Evolutionary conservation across 2,797 vertebrate genomes (phyloP), one percentile per base, ranked within the genome.

Genomic region (Acrossocheilus fasciatus): DNA sequence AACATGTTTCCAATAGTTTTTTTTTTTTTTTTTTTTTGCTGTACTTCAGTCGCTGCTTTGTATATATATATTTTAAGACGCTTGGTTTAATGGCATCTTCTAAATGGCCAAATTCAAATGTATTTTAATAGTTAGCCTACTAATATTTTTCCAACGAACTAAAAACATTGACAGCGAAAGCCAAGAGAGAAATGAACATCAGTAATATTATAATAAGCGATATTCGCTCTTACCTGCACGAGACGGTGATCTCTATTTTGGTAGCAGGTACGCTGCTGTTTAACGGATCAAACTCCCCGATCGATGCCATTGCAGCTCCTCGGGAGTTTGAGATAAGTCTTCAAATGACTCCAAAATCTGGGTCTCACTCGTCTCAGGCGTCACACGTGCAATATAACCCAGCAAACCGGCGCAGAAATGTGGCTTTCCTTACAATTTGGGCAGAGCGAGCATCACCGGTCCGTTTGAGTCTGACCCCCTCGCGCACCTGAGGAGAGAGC

Each of bases 201-300:
- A 20, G 14, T n/a, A 57, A 39, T 9, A 74, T 18, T 20, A 43
- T 15, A 6, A 43, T 45, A 26, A 43, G 23, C 9, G 17, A 76
- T 76, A 64, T 41, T 15, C 34, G 8, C 72, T 41, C 95, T 95
- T 93, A 99, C 98, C 97, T 96, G 96, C 97, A 99, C 23, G 97
- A 98, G 3, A 97, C 97, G 34, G 96, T 98, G 89, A 98, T 93
- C 91, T 99, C 98, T 87, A 98, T 98, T 94, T 99, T 99, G 69
- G 98, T 98, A 82, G 97, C 97, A 57, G 97, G 97, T 82, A 97
- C 97, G 85, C 90, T 95, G 93, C 94, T 95, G 92, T 95, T 90
- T 78, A 96, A 94, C 39, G 97, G 96, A 89, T 98, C 97, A 91
- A 97, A 96, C 79, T 96, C 95, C 91, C 96, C 97, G 88, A 97